Evolutionary conservation across 1,140 invertebrate genomes (phyloP).

Genomic region (Brachionus sp.): DNA sequence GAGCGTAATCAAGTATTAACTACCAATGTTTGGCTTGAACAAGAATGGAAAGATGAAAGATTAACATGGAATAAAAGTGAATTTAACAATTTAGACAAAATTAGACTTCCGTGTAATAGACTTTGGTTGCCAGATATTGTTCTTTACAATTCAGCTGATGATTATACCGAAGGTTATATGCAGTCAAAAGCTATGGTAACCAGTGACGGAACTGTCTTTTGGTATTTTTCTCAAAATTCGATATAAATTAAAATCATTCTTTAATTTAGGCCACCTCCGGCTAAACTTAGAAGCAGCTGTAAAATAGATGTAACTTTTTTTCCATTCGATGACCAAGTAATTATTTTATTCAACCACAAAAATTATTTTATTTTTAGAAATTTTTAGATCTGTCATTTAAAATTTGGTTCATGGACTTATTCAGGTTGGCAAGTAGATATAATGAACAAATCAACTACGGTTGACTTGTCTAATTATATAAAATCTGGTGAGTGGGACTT

Average conservation of each 20-base stretch:
- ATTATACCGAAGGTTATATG: slow-evolving; percentile 64
- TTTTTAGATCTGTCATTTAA: slow-evolving; percentile 52
- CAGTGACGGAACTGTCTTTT: slow-evolving; percentile 62
- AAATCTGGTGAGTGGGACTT: slow-evolving; percentile 65
- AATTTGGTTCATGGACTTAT: slow-evolving; percentile 62
- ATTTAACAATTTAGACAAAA: slow-evolving; percentile 59
- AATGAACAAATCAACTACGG: slow-evolving; percentile 62
- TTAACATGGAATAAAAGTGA: slow-evolving; percentile 62
- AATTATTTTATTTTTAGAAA: neutral
- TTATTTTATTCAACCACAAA: neutral
- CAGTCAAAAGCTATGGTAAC: slow-evolving; percentile 62
- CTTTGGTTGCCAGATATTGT: slow-evolving; percentile 57
- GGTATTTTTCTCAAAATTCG: slow-evolving; percentile 49
- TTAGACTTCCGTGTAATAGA: slow-evolving; percentile 62
- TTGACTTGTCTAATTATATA: slow-evolving; percentile 66
- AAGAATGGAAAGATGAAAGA: slow-evolving; percentile 66
- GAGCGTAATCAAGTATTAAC: slow-evolving; percentile 87
- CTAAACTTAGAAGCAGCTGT: slow-evolving; percentile 59
- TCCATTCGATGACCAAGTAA: slow-evolving; percentile 55
- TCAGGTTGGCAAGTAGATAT: slow-evolving; percentile 77
- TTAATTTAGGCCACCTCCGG: slow-evolving; percentile 59
- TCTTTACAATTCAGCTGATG: slow-evolving; percentile 58
- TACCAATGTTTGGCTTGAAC: slow-evolving; percentile 91
- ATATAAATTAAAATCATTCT: neutral
- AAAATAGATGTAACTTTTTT: slow-evolving; percentile 58